phyloP scores from a whole-genome alignment of 2,113 vertebrate species.

The Grammomys dolichurus region DNA sequence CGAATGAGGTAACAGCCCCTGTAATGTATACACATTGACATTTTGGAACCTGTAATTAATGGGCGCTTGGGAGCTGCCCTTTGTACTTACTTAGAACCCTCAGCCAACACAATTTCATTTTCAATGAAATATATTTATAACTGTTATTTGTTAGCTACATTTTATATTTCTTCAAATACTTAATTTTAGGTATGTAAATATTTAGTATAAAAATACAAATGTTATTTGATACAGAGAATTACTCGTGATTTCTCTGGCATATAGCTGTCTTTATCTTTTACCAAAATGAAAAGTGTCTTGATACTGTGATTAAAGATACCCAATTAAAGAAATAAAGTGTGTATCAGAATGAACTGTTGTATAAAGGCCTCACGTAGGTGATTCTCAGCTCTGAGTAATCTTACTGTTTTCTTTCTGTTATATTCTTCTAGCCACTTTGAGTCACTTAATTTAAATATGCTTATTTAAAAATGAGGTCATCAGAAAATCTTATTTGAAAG shows the following conservation, averaged over 20 bases:
- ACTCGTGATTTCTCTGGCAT: conserved; percentile 9
- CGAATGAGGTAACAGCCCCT: not conserved
- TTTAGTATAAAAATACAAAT: conserved; percentile 47
- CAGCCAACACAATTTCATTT: conserved; percentile 30
- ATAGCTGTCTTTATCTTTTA: conserved; percentile 5
- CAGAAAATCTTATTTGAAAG: conserved; percentile 32
- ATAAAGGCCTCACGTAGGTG: not conserved
- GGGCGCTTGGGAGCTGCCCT: not conserved
- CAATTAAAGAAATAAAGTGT: not conserved
- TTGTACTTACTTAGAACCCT: conserved; percentile 49
- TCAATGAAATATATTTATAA: conserved; percentile 43
- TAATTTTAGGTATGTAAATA: not conserved
- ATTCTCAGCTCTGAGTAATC: conserved; percentile 14
- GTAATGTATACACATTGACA: not conserved
- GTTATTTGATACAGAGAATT: conserved; percentile 27
- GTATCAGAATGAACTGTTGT: conserved; percentile 24
- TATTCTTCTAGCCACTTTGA: conserved; percentile 20
- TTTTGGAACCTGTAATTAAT: conserved; percentile 40
- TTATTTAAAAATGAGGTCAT: conserved; percentile 47
- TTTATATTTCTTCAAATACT: conserved; percentile 47
- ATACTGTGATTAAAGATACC: not conserved
- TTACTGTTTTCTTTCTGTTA: conserved; percentile 18
- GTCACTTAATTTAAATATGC: conserved; percentile 36
- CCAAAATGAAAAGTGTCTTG: conserved; percentile 40
- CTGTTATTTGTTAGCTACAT: conserved; percentile 44